A percentile compares a stretch with the other conserved stretches of the same genome.
These are phyloP conservation scores for Halotydeus destructor DNA, from an alignment of 1,140 invertebrate genomes.

Conservation along the genomic window DNA sequence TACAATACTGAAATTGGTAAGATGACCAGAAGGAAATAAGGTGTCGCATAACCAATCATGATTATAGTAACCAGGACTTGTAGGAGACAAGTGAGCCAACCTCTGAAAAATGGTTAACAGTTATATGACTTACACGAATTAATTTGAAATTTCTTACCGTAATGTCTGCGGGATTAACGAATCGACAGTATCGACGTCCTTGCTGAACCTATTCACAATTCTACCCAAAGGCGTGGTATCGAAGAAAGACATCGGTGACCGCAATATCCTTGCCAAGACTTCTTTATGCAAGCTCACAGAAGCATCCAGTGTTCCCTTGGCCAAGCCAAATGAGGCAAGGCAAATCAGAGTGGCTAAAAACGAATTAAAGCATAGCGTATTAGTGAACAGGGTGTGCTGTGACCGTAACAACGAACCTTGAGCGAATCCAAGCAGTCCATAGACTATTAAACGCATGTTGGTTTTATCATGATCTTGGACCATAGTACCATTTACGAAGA, in stretches of 20 bases:
- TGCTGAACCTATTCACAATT: slow-evolving; percentile 29
- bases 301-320: slow-evolving; percentile 15
- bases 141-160: too few relatives aligned
- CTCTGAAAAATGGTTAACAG: slow-evolving; percentile 7
- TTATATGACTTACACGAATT: too few relatives aligned
- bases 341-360: slow-evolving; percentile 8
- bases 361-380: not conserved
- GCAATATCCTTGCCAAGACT: slow-evolving; percentile 22
- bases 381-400: too few relatives aligned
- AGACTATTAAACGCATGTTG: too few relatives aligned
- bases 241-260: slow-evolving; percentile 26
- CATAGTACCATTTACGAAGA: too few relatives aligned
- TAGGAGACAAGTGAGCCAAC: slow-evolving; percentile 21
- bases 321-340: not conserved
- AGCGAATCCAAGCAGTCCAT: too few relatives aligned
- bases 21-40: slow-evolving; percentile 31
- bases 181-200: slow-evolving; percentile 28
- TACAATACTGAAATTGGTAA: slow-evolving; percentile 34
- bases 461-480: too few relatives aligned
- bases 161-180: slow-evolving; percentile 23
- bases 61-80: slow-evolving; percentile 29
- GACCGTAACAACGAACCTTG: too few relatives aligned
- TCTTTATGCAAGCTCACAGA: slow-evolving; percentile 16
- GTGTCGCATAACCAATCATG: slow-evolving; percentile 32
- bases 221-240: slow-evolving; percentile 30